Conservation (phyloP, 2,113 vertebrate genomes). For the Lasiurus borealis region DNA sequence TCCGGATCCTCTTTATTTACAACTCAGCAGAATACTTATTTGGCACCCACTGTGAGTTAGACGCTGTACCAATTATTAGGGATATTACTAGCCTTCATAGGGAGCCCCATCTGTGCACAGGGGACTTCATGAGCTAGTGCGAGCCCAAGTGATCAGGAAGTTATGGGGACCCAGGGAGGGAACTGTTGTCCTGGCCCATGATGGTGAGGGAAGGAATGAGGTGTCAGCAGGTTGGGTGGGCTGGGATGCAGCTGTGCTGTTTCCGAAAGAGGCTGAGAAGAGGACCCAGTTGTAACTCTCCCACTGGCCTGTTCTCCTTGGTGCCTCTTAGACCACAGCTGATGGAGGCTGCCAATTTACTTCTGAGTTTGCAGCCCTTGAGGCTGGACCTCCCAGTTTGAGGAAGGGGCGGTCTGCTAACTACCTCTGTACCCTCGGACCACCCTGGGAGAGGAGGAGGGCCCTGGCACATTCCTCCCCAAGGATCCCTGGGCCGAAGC, state of each 20-base stretch:
- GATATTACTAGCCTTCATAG: neutral
- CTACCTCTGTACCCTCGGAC: neutral
- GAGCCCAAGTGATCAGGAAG: neutral
- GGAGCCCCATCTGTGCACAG: neutral
- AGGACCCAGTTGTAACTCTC: neutral
- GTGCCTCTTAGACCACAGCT: neutral
- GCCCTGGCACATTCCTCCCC: neutral
- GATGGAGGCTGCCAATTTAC: neutral
- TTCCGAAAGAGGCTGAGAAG: neutral
- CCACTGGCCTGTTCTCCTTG: neutral
- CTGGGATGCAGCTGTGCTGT: neutral
- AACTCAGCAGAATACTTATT: neutral
- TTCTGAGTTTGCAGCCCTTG: neutral
- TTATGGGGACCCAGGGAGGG: neutral
- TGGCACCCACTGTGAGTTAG: neutral
- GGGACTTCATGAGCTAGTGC: neutral
- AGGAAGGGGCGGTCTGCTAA: neutral
- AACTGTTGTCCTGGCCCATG: neutral
- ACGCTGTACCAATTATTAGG: no score
- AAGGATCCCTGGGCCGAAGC: neutral
- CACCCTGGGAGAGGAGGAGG: conserved; percentile 46
- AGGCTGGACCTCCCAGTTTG: neutral
- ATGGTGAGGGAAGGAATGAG: no score
- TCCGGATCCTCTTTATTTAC: neutral
- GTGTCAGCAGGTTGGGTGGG: neutral